A percentile compares a stretch with the other conserved stretches of the same genome.
phyloP scores from a whole-genome alignment of 2,888 invertebrate species.

The Rhabditophanes sp. region DNA sequence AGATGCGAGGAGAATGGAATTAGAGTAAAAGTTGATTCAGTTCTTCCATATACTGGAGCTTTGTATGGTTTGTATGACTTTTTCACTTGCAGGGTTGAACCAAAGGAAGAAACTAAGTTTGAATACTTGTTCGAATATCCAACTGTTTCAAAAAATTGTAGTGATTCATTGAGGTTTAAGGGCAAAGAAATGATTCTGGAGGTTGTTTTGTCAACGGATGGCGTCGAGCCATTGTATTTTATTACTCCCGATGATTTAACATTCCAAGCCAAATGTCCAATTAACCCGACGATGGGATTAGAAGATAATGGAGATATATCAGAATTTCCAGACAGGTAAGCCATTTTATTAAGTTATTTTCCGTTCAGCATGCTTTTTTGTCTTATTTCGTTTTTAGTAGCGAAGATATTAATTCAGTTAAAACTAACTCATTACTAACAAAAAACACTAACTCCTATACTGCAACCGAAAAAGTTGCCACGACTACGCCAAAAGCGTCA shows the following conservation, averaged over 20 bases:
- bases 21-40: constrained; percentile 30
- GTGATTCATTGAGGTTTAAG: constrained; percentile 38
- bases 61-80: constrained; percentile 44
- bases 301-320: not conserved
- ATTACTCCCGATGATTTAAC: constrained; percentile 43
- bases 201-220: constrained; percentile 44
- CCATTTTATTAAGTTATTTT: not conserved
- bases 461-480: constrained; percentile 1
- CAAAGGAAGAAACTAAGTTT: constrained; percentile 31
- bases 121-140: constrained; percentile 41
- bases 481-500: constrained; percentile 4
- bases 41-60: constrained; percentile 42
- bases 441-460: too few relatives aligned
- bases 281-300: constrained; percentile 2
- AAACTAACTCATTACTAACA: too few relatives aligned
- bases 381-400: too few relatives aligned
- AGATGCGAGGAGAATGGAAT: constrained; percentile 36
- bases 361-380: not conserved
- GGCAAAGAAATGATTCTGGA: constrained; percentile 40
- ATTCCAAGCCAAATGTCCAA: constrained; percentile 36
- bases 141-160: constrained; percentile 37
- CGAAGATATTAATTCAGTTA: too few relatives aligned
- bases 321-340: constrained; percentile 1
- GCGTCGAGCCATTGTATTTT: constrained; percentile 44
- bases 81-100: constrained; percentile 43